These are phyloP conservation scores for Battus philenor DNA, from an alignment of 1,140 invertebrate species.

Conservation along the genomic window DNA sequence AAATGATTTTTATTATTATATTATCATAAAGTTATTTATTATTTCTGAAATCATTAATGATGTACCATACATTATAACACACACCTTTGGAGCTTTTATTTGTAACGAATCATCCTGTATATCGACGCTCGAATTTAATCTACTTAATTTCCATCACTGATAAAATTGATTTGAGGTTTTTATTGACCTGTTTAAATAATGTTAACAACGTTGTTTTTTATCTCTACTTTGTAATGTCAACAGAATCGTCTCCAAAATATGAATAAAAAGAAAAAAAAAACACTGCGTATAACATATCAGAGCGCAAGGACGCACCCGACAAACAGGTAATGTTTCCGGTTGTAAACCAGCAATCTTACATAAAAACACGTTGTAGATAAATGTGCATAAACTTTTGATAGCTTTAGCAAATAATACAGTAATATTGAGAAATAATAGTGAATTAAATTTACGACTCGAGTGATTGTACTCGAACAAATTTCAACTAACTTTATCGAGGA, in stretches of 20 bases:
- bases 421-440: too few relatives aligned
- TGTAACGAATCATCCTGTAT: too few relatives aligned
- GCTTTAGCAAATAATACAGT: too few relatives aligned
- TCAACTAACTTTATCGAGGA: too few relatives aligned
- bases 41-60: too few relatives aligned
- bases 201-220: background rate
- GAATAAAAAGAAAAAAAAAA: slow-evolving; percentile 3
- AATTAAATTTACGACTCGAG: too few relatives aligned
- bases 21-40: too few relatives aligned
- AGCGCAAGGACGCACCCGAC: slow-evolving; percentile 29
- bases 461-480: too few relatives aligned
- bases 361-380: slow-evolving; percentile 21
- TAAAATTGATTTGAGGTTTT: background rate
- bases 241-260: slow-evolving; percentile 8
- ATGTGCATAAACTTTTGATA: slow-evolving; percentile 6
- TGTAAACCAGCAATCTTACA: slow-evolving; percentile 23
- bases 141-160: background rate
- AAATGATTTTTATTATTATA: too few relatives aligned
- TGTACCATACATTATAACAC: too few relatives aligned
- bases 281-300: slow-evolving; percentile 19
- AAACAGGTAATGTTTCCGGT: slow-evolving; percentile 50
- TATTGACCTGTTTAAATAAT: background rate
- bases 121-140: too few relatives aligned
- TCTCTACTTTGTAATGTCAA: background rate
- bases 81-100: too few relatives aligned